Evolutionary conservation across 1,140 invertebrate genomes (phyloP), one percentile per base, ranked within the genome.

Genomic region (Sinella curviseta): DNA sequence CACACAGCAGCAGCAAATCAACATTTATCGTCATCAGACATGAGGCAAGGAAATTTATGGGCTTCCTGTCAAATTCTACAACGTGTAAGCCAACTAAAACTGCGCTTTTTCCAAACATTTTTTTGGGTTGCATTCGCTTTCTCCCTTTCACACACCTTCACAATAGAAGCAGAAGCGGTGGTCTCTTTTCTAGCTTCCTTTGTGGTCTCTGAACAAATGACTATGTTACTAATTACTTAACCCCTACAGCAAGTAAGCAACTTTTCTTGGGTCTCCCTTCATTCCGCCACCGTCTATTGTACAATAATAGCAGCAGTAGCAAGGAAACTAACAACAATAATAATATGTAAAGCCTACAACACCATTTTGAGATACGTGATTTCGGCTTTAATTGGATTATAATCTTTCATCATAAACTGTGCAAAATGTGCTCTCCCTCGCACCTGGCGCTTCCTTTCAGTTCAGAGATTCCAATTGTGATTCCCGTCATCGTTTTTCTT

Each of bases 341-440:
- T 48, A n/a, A n/a, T n/a, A n/a, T 48, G 20, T 48, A 12, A 48
- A 48, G 39, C 20, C 8, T 48, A 20, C 8, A 48, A 48, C 39
- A 48, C 39, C 39, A 20, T 20, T 33, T 70, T n/a, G 65, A 31
- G 65, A 33, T 70, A 70, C 65, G 65, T 70, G 65, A 70, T 70
- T 70, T 70, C 31, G 31, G 4, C 12, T 70, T 70, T 70, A 70
- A 70, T 70, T 70, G 65, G 65, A 70, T 70, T 70, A 70, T 70
- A 70, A 70, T 70, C 65, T 70, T 70, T 70, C 65, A 70, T 70
- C 65, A 70, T 70, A 70, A 70, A 70, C 8, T 70, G 8, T 31
- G 31, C 12, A 33, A 70, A 70, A 70, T 70, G 65, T 70, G 65
- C 12, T 3, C 30, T 33, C 65, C 31, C 65, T 70, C 65, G 31